Conservation (phyloP, 2,797 vertebrate genomes). For the Sylvia borin region DNA sequence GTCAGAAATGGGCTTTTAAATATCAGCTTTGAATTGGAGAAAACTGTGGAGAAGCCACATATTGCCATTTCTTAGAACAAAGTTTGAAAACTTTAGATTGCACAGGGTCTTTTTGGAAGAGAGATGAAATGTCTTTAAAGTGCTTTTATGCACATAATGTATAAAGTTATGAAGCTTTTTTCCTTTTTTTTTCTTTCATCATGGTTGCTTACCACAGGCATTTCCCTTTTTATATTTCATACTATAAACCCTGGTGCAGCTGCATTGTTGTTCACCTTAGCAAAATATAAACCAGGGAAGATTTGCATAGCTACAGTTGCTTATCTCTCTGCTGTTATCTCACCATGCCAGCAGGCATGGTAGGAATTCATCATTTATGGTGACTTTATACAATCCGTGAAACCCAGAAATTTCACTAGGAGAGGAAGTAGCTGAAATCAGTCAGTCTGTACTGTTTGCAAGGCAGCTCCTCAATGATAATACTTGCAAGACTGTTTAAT, state of each 20-base stretch:
- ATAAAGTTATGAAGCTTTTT: background rate
- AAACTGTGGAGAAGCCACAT: background rate
- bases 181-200: background rate
- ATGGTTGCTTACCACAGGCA: background rate
- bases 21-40: background rate
- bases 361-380: background rate
- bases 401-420: background rate
- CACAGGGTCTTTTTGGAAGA: background rate
- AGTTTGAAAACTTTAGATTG: slow-evolving; percentile 4
- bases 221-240: slow-evolving; percentile 21
- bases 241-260: background rate
- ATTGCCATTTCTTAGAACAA: background rate
- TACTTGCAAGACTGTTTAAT: background rate
- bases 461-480: background rate
- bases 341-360: background rate
- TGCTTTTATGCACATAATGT: background rate
- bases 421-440: background rate
- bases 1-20: background rate
- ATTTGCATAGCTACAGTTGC: slow-evolving; percentile 24
- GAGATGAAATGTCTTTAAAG: slow-evolving; percentile 15
- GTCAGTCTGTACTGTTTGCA: background rate
- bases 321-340: slow-evolving; percentile 12
- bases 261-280: slow-evolving; percentile 27
- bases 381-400: background rate
- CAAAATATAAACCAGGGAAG: slow-evolving; percentile 18